phyloP scores from a whole-genome alignment of 2,113 vertebrate genomes.

The Scopus umbretta region DNA sequence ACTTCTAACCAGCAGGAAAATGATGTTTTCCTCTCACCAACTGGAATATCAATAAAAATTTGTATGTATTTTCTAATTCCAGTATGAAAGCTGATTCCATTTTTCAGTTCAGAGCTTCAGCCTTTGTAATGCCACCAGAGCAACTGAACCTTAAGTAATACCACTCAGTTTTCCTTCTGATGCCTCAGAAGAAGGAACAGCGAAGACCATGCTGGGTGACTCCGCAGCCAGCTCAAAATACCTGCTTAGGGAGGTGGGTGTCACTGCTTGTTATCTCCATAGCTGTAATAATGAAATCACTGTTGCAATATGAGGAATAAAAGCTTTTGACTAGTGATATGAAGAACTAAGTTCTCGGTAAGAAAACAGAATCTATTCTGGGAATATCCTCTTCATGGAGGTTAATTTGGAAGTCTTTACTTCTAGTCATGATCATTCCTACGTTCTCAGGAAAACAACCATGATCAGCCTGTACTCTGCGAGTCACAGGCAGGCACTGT shows the following conservation, averaged over 20 bases:
- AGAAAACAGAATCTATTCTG: neutral
- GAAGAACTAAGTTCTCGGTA: neutral
- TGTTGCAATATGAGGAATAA: neutral
- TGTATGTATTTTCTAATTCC: neutral
- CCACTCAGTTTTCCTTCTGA: neutral
- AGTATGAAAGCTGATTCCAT: neutral
- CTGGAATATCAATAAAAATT: conserved; percentile 7
- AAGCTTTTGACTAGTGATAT: neutral
- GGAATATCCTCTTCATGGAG: neutral
- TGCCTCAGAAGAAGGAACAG: neutral
- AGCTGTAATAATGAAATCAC: neutral
- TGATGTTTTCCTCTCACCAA: neutral
- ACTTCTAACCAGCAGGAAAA: conserved; percentile 17
- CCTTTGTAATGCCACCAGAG: neutral
- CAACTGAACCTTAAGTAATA: neutral
- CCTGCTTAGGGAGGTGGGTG: neutral
- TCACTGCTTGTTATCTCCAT: neutral
- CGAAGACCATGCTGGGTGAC: neutral
- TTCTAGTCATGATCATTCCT: neutral
- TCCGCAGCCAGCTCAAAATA: neutral
- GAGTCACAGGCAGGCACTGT: neutral
- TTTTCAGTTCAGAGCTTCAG: neutral
- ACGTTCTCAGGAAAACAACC: neutral
- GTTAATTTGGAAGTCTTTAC: neutral
- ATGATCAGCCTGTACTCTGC: neutral